Evolutionary conservation across 2,797 vertebrate species (phyloP).

Genomic region (Helostoma temminkii): DNA sequence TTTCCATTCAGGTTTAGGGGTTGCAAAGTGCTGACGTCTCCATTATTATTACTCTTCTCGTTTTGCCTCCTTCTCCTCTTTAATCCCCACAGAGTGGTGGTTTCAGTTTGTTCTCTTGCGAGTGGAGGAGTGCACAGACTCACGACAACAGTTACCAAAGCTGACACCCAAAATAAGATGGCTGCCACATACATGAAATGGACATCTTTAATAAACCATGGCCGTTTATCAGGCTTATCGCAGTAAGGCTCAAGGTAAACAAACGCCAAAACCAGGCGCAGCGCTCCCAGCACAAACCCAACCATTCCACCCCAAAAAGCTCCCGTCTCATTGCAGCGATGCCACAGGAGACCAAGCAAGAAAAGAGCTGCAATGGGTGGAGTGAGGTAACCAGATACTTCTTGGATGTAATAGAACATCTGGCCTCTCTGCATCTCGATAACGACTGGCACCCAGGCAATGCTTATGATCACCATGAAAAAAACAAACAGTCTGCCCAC

Average conservation of each 20-base stretch:
- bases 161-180: conserved; percentile 94
- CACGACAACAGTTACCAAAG: conserved; percentile 88
- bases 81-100: conserved; percentile 92
- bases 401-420: conserved; percentile 99
- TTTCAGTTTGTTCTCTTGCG: conserved; percentile 86
- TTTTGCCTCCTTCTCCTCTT: conserved; percentile 40
- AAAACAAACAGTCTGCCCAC: conserved; percentile 95
- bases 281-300: conserved; percentile 88
- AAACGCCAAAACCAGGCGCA: conserved; percentile 91
- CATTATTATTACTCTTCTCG: background rate
- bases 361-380: conserved; percentile 97
- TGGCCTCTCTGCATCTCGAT: conserved; percentile 99
- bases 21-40: background rate
- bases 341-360: conserved; percentile 96
- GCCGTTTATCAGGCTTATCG: conserved; percentile 91
- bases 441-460: conserved; percentile 98
- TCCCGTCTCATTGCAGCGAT: conserved; percentile 94
- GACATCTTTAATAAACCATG: conserved; percentile 88
- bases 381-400: conserved; percentile 96
- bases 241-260: conserved; percentile 93
- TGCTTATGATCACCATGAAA: conserved; percentile 95
- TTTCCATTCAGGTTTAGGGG: conserved; percentile 35
- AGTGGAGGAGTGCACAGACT: conserved; percentile 93
- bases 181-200: conserved; percentile 99
- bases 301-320: conserved; percentile 97